Base-by-base conservation (phyloP, 2,888 invertebrate genomes). In the Synanthedon formicaeformis region DNA sequence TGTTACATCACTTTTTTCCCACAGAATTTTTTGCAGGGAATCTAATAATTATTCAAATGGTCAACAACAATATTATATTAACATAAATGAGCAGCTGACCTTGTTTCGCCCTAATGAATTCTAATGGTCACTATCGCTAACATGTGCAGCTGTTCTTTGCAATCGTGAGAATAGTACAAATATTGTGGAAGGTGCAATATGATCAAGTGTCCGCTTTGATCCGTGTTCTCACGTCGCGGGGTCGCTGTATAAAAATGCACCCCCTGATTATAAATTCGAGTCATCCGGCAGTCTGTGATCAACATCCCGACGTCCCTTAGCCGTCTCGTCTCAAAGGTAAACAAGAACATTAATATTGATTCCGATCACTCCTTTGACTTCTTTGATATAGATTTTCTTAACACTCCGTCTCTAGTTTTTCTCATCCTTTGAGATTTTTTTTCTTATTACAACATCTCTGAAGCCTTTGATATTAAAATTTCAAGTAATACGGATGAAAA, bases 301-400 rank as follows among this genome's bases (percentile, higher is more conserved):
- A 69, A 66, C 73, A 69, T 69, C 72, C 67, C 77, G 66, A 67
- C 63, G 65, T 64, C 62, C 64, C 61, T n/a, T 45, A 13, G 45
- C 14, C 45, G 62, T 65, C 63, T 66, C 69, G 66, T 69, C 75
- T 81, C 81, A 84, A 84, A 82, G 76, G 79, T 79, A 82, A 82
- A 84, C 80, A 83, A 78, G 77, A 69, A 70, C 78, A 82, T 86
- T 81, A 86, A 84, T 84, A 85, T 84, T 84, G 83, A 86, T 83
- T 75, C 72, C 74, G 71, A 65, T 71, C 69, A 73, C 75, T 73
- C 45, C 83, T 79, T 78, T 79, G 79, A 76, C 71, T 67, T 45
- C 78, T 81, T 77, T 77, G 75, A 78, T 77, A 71, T 68, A 63
- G 68, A 75, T 76, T 75, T 78, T 77, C 75, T 73, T 71, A 64